These are phyloP conservation scores for Nothoprocta perdicaria DNA, from an alignment of 2,113 vertebrate genomes.

Conservation along the genomic window DNA sequence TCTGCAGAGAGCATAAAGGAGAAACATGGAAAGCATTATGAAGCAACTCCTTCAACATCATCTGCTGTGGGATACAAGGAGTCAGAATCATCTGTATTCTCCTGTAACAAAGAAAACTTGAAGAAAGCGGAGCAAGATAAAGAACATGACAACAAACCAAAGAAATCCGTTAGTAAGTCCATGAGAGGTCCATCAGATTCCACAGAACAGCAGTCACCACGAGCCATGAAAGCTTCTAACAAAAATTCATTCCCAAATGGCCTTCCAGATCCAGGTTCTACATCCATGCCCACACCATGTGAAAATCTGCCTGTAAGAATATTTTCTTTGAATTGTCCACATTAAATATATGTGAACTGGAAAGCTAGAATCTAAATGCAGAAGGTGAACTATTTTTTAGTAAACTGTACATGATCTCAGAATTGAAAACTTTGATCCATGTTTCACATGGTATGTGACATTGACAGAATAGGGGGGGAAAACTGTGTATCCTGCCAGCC, in stretches of 20 bases:
- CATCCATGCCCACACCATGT: neutral
- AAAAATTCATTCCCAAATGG: constrained; percentile 9
- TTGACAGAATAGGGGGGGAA: neutral
- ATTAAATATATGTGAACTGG: neutral
- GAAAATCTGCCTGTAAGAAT: constrained; percentile 52
- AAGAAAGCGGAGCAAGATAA: constrained; percentile 31
- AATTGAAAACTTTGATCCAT: neutral
- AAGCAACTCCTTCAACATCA: neutral
- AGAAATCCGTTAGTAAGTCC: neutral
- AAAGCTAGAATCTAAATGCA: neutral
- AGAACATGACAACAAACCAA: neutral
- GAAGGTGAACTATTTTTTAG: neutral
- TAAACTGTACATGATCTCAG: neutral
- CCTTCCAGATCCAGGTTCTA: constrained; percentile 8
- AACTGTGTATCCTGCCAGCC: neutral
- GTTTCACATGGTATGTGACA: neutral
- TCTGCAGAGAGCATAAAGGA: neutral
- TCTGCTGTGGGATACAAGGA: neutral
- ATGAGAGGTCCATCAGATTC: neutral
- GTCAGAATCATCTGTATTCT: neutral
- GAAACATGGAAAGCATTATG: neutral
- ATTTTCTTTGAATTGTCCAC: constrained; percentile 23
- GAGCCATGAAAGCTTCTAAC: neutral
- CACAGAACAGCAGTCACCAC: neutral
- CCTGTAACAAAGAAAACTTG: neutral